A percentile compares a stretch with the other conserved stretches of the same genome.
Evolutionary conservation across 2,113 vertebrate species (phyloP).

Genomic region (Desmodus rotundus): DNA sequence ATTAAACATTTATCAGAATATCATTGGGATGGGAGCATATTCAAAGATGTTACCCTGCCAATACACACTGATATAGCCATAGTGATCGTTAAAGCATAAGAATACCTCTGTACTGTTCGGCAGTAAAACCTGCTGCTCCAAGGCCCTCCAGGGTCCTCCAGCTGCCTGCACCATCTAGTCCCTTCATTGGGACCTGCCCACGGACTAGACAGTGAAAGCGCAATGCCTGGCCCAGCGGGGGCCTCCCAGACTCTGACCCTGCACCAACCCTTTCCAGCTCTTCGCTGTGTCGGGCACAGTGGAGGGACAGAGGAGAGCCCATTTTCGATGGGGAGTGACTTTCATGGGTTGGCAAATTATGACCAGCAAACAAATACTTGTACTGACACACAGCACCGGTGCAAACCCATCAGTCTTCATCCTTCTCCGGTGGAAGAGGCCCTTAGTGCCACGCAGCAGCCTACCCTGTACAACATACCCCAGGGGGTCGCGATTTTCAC

Average conservation of each 20-base stretch:
- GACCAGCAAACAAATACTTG: background rate
- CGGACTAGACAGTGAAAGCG: background rate
- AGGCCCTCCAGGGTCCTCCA: background rate
- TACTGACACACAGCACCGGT: background rate
- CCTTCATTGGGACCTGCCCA: background rate
- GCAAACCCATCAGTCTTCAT: background rate
- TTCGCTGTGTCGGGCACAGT: background rate
- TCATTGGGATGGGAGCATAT: background rate
- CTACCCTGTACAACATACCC: background rate
- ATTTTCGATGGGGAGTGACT: background rate
- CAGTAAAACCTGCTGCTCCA: background rate
- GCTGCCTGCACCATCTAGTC: background rate
- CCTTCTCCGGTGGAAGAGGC: background rate
- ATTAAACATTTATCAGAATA: background rate
- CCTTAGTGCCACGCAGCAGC: background rate
- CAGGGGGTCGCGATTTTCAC: background rate
- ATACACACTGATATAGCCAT: background rate
- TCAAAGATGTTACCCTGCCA: background rate
- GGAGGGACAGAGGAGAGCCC: background rate
- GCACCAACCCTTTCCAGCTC: background rate
- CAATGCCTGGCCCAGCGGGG: background rate
- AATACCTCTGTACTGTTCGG: background rate
- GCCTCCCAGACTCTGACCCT: background rate
- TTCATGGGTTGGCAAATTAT: background rate
- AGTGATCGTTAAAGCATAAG: background rate